Percentiles rank a stretch among this genome's conserved stretches.
phyloP scores from a whole-genome alignment of 2,797 vertebrate species.

The Eidolon dupreanum region DNA sequence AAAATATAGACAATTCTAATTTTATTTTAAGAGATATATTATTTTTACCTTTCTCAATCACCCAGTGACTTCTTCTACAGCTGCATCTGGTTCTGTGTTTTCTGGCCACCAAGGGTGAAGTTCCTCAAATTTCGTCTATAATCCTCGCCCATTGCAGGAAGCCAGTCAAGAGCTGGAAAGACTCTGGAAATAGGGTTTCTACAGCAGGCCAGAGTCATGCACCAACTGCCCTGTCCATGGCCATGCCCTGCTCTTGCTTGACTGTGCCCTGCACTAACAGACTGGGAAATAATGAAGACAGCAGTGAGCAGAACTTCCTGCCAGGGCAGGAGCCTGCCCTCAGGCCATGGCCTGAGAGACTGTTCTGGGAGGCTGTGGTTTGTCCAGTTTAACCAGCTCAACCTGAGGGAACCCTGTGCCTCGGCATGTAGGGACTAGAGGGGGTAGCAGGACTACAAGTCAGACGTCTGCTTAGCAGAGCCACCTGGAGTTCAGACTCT shows the following conservation, averaged over 20 bases:
- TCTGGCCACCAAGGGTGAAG: not conserved
- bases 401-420: conserved; percentile 18
- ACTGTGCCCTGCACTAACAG: not conserved
- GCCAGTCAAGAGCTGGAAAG: not conserved
- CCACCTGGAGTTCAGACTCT: conserved; percentile 9
- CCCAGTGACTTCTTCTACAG: not conserved
- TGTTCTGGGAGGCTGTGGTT: conserved; percentile 37
- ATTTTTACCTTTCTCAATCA: conserved; percentile 66
- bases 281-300: conserved; percentile 14
- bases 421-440: conserved; percentile 4
- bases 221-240: not conserved
- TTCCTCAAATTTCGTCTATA: not conserved
- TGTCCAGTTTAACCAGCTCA: conserved; percentile 77
- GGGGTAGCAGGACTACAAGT: not conserved
- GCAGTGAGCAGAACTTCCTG: conserved; percentile 64
- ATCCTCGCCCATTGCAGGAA: not conserved
- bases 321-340: conserved; percentile 53
- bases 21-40: conserved; percentile 33
- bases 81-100: conserved; percentile 10
- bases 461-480: conserved; percentile 14
- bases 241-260: not conserved
- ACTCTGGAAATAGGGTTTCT: not conserved
- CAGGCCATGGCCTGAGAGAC: conserved; percentile 31
- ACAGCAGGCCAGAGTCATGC: not conserved
- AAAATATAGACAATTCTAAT: not conserved